Percentiles rank a stretch among this genome's conserved stretches.
Conservation (phyloP, 30 jellyfish, hydroid and myxozoan species). For the Aurelia aurita complex sp. Pacific region DNA sequence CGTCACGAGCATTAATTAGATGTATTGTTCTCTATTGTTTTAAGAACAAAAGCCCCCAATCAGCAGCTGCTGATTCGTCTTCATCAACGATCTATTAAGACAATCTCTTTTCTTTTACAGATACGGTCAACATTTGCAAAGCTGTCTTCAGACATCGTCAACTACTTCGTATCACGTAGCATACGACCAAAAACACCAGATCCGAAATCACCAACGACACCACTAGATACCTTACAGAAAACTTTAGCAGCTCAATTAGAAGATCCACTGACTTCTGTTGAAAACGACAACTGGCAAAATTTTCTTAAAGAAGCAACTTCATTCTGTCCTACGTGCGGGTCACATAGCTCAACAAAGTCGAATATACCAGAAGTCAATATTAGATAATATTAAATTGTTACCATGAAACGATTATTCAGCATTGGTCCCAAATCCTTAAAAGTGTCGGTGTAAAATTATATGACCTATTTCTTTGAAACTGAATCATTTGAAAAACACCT, state of each 20-base stretch:
- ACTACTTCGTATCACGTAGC: slow-evolving; percentile 40
- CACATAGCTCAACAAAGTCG: slow-evolving; percentile 36
- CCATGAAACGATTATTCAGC: too few species aligned
- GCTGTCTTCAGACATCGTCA: slow-evolving; percentile 58
- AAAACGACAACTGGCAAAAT: slow-evolving; percentile 43
- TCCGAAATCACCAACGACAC: not conserved
- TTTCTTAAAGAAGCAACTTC: slow-evolving; percentile 58
- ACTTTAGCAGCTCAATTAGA: not conserved
- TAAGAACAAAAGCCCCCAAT: too few species aligned
- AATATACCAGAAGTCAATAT: slow-evolving; percentile 23
- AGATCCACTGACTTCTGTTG: slow-evolving; percentile 44
- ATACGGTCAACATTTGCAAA: slow-evolving; percentile 57
- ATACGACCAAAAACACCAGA: slow-evolving; percentile 43
- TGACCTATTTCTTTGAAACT: too few species aligned
- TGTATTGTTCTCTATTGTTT: too few species aligned
- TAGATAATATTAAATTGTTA: too few species aligned
- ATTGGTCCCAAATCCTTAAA: too few species aligned
- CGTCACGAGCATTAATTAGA: too few species aligned
- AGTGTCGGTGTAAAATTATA: too few species aligned
- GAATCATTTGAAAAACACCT: too few species aligned
- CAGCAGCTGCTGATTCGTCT: too few species aligned
- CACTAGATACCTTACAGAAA: slow-evolving; percentile 4
- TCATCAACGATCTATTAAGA: not conserved
- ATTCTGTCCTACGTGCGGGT: slow-evolving; percentile 76
- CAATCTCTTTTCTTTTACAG: slow-evolving; percentile 10